Percentiles rank a stretch among this genome's conserved stretches.
Conservation (phyloP, 2,797 vertebrate genomes). For the Neosilurus hyrtlii region DNA sequence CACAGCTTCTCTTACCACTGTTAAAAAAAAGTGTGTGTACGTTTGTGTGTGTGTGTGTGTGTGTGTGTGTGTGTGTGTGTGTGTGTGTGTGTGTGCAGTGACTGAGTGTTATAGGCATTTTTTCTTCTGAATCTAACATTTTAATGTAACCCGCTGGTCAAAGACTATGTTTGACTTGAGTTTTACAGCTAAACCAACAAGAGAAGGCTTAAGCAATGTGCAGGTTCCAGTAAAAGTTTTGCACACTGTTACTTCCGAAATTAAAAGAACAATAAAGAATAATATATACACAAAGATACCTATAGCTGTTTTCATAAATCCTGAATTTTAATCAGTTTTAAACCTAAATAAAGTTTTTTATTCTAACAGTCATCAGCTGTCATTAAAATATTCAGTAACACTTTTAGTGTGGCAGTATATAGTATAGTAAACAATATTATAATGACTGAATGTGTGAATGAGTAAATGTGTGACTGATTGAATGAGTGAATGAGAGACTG, state of each 20-base stretch:
- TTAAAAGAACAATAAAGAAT: not conserved
- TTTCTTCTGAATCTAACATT: conserved; percentile 50
- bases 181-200: conserved; percentile 21
- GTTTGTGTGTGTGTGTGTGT: conserved; percentile 45
- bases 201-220: not conserved
- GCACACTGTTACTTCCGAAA: not conserved
- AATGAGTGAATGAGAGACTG: too few relatives aligned
- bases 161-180: conserved; percentile 24
- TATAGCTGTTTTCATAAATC: not conserved
- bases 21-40: conserved; percentile 49
- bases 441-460: too few relatives aligned
- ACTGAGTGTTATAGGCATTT: conserved; percentile 21
- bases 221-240: not conserved
- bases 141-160: conserved; percentile 17
- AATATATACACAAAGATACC: too few relatives aligned
- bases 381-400: not conserved
- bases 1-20: conserved; percentile 47
- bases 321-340: not conserved
- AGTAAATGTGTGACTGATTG: too few relatives aligned
- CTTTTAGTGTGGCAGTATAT: not conserved
- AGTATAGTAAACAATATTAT: not conserved
- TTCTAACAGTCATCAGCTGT: not conserved
- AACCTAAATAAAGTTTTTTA: not conserved
- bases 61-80: conserved; percentile 52
- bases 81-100: conserved; percentile 40